Conservation (phyloP, 2,797 vertebrate genomes). For the Aphelocoma californica region DNA sequence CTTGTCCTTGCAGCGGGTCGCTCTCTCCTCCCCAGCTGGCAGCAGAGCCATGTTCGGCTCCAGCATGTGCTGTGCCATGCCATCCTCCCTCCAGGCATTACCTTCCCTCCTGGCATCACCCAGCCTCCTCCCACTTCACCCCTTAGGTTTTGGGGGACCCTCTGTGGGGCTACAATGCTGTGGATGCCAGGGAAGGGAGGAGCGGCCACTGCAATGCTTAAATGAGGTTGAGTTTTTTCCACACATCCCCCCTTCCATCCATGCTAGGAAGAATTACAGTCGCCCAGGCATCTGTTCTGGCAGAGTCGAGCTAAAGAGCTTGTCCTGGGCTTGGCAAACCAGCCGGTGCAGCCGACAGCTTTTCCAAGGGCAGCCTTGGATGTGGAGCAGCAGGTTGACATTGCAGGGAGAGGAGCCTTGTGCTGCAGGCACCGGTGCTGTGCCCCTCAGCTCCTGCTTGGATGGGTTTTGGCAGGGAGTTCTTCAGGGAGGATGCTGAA, state of each 20-base stretch:
- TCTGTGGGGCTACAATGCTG: accelerated
- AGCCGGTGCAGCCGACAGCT: constrained; percentile 28
- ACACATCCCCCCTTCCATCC: background rate
- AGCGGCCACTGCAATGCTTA: background rate
- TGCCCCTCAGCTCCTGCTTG: background rate
- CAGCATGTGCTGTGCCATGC: background rate
- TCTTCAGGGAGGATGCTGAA: background rate
- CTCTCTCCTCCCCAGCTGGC: constrained; percentile 56
- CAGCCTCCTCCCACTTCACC: background rate
- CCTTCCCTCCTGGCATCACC: background rate
- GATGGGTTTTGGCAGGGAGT: background rate
- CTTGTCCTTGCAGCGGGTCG: constrained; percentile 59
- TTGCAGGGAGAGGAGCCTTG: constrained; percentile 29
- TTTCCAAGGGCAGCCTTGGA: constrained; percentile 58
- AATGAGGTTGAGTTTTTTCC: background rate
- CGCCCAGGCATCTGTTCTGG: constrained; percentile 58
- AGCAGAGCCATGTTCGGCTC: background rate
- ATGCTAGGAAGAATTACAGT: constrained; percentile 46
- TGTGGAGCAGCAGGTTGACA: constrained; percentile 51
- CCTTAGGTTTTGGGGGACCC: background rate
- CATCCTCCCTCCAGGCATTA: background rate
- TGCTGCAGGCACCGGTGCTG: background rate
- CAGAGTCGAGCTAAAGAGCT: constrained; percentile 56
- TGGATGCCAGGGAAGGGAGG: background rate
- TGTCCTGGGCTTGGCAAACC: constrained; percentile 61